Percentiles rank a stretch among this genome's conserved stretches.
phyloP scores from a whole-genome alignment of 2,113 vertebrate genomes.

The Glaucidium brasilianum region DNA sequence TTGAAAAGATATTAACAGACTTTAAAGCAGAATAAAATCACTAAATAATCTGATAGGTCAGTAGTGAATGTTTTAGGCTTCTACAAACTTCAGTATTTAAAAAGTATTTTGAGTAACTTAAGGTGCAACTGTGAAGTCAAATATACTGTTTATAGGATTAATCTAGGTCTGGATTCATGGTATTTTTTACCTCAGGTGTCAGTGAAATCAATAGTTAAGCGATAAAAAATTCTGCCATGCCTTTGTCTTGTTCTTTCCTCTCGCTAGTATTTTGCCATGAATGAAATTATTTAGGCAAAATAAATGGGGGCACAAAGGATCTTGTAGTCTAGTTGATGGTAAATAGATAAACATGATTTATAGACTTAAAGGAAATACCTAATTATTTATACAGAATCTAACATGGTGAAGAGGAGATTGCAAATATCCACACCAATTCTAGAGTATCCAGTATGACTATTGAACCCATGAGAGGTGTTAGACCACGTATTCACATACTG shows the following conservation, averaged over 20 bases:
- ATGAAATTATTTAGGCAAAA: neutral
- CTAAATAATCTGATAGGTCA: neutral
- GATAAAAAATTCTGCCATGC: neutral
- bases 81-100: neutral
- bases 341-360: neutral
- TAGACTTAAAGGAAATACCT: neutral
- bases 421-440: neutral
- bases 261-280: neutral
- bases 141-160: neutral
- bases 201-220: neutral
- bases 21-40: neutral
- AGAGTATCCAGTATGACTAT: neutral
- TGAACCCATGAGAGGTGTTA: neutral
- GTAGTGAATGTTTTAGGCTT: neutral
- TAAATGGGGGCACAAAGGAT: neutral
- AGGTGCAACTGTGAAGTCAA: neutral
- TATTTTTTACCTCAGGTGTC: neutral
- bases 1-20: neutral
- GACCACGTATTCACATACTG: neutral
- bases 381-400: neutral
- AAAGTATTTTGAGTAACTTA: neutral
- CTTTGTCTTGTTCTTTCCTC: neutral
- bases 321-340: neutral
- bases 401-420: neutral
- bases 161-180: neutral